Percentiles rank a stretch among this genome's conserved stretches.
phyloP scores from a whole-genome alignment of 2,888 invertebrate species.

The Caenorhabditis virilis region DNA sequence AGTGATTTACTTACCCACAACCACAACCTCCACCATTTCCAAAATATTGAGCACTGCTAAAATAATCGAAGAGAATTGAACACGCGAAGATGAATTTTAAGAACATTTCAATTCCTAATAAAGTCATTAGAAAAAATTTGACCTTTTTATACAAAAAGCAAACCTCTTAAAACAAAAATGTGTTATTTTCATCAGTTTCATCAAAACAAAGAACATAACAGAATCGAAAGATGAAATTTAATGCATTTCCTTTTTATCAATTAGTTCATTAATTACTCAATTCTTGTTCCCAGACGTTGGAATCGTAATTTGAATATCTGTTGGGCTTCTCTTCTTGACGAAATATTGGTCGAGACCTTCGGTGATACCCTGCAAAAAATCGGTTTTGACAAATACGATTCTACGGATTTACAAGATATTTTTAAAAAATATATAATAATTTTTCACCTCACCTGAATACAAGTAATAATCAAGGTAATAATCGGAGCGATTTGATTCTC shows the following conservation, averaged over 20 bases:
- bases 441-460: slow-evolving; percentile 40
- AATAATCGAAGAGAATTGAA: too few species aligned
- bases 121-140: background rate
- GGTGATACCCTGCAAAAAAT: slow-evolving; percentile 47
- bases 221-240: too few species aligned
- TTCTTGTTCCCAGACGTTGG: slow-evolving; percentile 19
- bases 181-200: too few species aligned
- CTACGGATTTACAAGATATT: background rate
- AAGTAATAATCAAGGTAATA: slow-evolving; percentile 49
- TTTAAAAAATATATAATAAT: background rate
- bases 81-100: too few species aligned
- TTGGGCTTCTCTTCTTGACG: slow-evolving; percentile 39
- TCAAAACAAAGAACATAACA: too few species aligned
- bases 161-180: too few species aligned
- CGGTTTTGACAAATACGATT: background rate
- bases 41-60: too few species aligned
- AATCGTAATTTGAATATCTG: slow-evolving; percentile 39
- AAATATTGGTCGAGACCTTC: slow-evolving; percentile 56
- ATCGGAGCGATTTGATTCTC: slow-evolving; percentile 48
- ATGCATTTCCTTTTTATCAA: too few species aligned
- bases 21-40: too few species aligned
- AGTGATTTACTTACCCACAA: too few species aligned
- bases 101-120: background rate
- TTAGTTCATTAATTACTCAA: slow-evolving; percentile 24
- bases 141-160: too few species aligned